Evolutionary conservation across 2,797 vertebrate species (phyloP).

Genomic region (Holocentrus rufus): DNA sequence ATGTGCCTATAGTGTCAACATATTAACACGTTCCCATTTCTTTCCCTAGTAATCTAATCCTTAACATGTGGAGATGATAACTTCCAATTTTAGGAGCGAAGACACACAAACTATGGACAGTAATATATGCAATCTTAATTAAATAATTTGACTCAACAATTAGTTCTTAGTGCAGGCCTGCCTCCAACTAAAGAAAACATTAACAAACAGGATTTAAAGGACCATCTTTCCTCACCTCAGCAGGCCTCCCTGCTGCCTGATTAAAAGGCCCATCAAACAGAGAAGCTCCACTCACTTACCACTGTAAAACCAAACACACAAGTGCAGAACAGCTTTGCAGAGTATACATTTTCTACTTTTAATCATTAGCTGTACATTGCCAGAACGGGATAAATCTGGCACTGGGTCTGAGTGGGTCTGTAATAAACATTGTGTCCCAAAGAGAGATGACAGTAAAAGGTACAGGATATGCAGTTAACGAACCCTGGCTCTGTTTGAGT

Average conservation of each 20-base stretch:
- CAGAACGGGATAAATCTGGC: neutral
- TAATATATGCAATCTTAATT: slow-evolving; percentile 27
- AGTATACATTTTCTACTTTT: slow-evolving; percentile 41
- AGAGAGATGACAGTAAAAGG: slow-evolving; percentile 18
- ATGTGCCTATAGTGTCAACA: slow-evolving; percentile 61
- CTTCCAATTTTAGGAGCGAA: slow-evolving; percentile 42
- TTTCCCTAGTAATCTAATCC: slow-evolving; percentile 57
- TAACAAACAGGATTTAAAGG: slow-evolving; percentile 29
- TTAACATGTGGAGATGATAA: slow-evolving; percentile 60
- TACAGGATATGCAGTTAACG: neutral
- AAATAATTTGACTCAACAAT: slow-evolving; percentile 37
- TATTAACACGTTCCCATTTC: slow-evolving; percentile 50
- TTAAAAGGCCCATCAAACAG: slow-evolving; percentile 37
- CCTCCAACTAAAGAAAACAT: slow-evolving; percentile 27
- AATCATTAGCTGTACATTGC: slow-evolving; percentile 26
- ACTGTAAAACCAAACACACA: slow-evolving; percentile 47
- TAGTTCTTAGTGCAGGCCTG: slow-evolving; percentile 10
- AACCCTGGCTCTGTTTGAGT: slow-evolving; percentile 6
- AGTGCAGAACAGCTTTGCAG: slow-evolving; percentile 27
- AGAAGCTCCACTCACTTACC: slow-evolving; percentile 17
- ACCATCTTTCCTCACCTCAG: slow-evolving; percentile 12
- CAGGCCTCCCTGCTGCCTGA: slow-evolving; percentile 19
- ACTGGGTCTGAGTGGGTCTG: neutral
- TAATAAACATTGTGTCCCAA: neutral
- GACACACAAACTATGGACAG: slow-evolving; percentile 33